phyloP scores from a whole-genome alignment of 2,888 invertebrate species.

The Callinectes sapidus region DNA sequence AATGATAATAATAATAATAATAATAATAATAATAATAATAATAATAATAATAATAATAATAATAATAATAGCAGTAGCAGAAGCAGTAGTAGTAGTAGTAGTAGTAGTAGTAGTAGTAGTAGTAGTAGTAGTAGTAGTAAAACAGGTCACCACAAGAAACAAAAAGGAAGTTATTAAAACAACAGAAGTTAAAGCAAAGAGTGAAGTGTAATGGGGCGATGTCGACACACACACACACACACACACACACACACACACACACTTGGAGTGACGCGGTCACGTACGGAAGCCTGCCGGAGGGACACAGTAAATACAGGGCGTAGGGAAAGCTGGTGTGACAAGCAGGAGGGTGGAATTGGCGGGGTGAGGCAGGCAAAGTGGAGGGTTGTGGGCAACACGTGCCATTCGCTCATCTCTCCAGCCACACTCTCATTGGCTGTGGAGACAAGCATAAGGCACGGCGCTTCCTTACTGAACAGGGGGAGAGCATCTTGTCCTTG shows the following conservation, averaged over 20 bases:
- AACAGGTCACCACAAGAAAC: neutral
- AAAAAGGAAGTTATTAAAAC: neutral
- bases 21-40: no score
- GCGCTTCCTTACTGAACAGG: neutral
- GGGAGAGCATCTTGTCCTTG: neutral
- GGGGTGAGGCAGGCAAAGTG: neutral
- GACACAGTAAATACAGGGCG: neutral
- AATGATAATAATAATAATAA: neutral
- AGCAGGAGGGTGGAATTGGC: neutral
- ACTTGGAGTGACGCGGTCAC: neutral
- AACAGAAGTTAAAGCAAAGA: neutral
- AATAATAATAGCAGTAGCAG: no score
- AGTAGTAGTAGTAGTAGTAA: no score
- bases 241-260: constrained; percentile 1
- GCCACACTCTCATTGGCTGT: neutral
- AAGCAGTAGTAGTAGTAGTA: no score
- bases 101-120: no score
- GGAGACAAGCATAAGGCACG: neutral
- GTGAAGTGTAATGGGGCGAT: neutral
- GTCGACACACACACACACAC: neutral
- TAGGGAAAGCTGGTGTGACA: neutral
- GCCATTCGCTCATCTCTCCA: neutral
- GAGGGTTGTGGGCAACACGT: neutral
- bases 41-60: no score
- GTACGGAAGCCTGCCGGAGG: neutral